A percentile compares a stretch with the other conserved stretches of the same genome.
phyloP scores from a whole-genome alignment of 2,888 invertebrate genomes.

The Ornithoptera priamus region DNA sequence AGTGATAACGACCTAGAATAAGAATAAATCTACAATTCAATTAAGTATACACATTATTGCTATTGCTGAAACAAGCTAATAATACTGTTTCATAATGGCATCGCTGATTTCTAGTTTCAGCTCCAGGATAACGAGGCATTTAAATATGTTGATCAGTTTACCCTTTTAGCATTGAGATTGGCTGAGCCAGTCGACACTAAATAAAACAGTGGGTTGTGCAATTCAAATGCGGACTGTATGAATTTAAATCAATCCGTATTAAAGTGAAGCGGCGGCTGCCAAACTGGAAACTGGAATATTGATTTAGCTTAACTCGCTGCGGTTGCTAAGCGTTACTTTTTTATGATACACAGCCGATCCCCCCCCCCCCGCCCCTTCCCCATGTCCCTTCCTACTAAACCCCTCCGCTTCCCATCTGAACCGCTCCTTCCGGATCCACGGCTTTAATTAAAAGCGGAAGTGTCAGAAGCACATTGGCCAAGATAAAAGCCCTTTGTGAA shows the following conservation, averaged over 20 bases:
- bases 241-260: slow-evolving; percentile 54
- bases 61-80: too few species aligned
- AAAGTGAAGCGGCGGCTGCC: slow-evolving; percentile 41
- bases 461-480: slow-evolving; percentile 28
- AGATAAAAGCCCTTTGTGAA: slow-evolving; percentile 17
- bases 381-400: too few species aligned
- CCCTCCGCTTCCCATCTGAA: too few species aligned
- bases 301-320: slow-evolving; percentile 32
- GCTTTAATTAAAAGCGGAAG: slow-evolving; percentile 32
- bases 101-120: too few species aligned
- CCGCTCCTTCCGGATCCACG: not conserved
- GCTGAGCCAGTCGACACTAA: slow-evolving; percentile 33
- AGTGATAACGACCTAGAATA: too few species aligned
- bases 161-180: slow-evolving; percentile 22
- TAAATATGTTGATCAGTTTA: slow-evolving; percentile 13
- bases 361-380: not conserved
- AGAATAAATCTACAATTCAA: too few species aligned
- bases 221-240: slow-evolving; percentile 48
- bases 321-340: slow-evolving; percentile 25
- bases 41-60: too few species aligned
- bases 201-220: slow-evolving; percentile 43
- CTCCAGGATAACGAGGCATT: not conserved
- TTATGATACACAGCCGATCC: slow-evolving; percentile 30
- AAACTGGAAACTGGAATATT: slow-evolving; percentile 34
- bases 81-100: too few species aligned